These are phyloP conservation scores for Cryptophagus acutangulus DNA, from an alignment of 2,888 invertebrate genomes.

Conservation along the genomic window DNA sequence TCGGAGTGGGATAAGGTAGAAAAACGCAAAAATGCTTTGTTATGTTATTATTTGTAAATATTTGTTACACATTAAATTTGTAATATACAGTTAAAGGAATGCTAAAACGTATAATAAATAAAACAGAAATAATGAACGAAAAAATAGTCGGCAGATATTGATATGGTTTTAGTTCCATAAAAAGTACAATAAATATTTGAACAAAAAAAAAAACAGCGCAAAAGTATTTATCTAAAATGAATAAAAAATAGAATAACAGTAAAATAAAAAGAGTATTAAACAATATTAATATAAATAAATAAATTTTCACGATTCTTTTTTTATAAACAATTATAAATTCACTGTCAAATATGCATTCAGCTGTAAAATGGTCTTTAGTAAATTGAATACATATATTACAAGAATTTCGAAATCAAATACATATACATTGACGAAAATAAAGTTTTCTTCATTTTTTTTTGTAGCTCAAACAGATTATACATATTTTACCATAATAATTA, in stretches of 20 bases:
- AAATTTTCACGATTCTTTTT: neutral
- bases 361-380: no score
- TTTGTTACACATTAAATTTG: conserved; percentile 30
- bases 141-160: conserved; percentile 22
- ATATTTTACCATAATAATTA: no score
- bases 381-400: no score
- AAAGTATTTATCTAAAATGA: conserved; percentile 8
- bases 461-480: neutral
- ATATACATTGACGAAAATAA: no score
- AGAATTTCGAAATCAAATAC: no score
- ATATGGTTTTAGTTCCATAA: conserved; percentile 27
- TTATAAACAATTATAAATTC: neutral
- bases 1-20: conserved; percentile 3
- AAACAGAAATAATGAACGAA: conserved; percentile 19
- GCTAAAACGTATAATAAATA: conserved; percentile 21
- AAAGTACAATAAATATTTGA: conserved; percentile 7
- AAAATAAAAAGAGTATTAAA: conserved; percentile 4
- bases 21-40: conserved; percentile 36
- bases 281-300: conserved; percentile 3
- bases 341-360: conserved; percentile 1
- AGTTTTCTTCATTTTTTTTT: neutral
- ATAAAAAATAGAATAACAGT: neutral
- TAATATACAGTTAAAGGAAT: conserved; percentile 26
- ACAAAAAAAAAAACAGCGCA: conserved; percentile 8
- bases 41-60: conserved; percentile 27